Base-by-base conservation (phyloP, 2,888 invertebrate species). In the Drosophila phalerata region DNA sequence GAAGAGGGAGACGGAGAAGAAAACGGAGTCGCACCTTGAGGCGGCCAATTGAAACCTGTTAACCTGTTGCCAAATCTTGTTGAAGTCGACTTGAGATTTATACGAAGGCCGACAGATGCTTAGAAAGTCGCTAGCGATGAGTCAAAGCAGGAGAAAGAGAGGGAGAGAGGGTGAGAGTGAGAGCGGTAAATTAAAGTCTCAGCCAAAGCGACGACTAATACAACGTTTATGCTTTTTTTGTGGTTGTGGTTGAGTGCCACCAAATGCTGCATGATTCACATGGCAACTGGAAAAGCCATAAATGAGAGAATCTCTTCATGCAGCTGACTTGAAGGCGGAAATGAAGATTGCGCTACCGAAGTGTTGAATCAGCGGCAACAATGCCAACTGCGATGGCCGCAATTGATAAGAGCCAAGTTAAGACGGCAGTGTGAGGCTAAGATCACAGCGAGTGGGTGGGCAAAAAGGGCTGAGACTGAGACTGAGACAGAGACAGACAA, bases 61-160 rank as follows among this genome's bases (percentile, higher is more conserved):
- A 85, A 86, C 74, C 83, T 83, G 87, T 81, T 84, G 81, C 88
- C 88, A 86, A 88, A 88, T 86, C 58, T 63, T 52, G 68, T 65
- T 56, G 69, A 51, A 56, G 51, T 40, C 19, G 19, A 40, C 53
- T 9, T 47, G 68, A 58, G 72, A 78, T 68, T 67, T 48, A 69
- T 51, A 22, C 37, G 62, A 70, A 76, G 77, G 65, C 66, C 62
- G 55, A 56, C n/a, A 17, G 22, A 32, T 43, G 76, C 73, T 77
- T 77, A 71, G 86, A 85, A 77, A 86, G 86, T 49, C 53, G 58
- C 19, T 15, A 10, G 28, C 15, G 74, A 77, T 83, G 85, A 88
- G 56, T 82, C 88, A 88, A 83, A 49, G 4, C 10, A 11, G 28
- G 19, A 13, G n/a, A 32, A 1, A 15, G 22, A 38, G 42, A 10